Conservation (phyloP, 92 coral and sea anemone species). For the Bergia sp. region DNA sequence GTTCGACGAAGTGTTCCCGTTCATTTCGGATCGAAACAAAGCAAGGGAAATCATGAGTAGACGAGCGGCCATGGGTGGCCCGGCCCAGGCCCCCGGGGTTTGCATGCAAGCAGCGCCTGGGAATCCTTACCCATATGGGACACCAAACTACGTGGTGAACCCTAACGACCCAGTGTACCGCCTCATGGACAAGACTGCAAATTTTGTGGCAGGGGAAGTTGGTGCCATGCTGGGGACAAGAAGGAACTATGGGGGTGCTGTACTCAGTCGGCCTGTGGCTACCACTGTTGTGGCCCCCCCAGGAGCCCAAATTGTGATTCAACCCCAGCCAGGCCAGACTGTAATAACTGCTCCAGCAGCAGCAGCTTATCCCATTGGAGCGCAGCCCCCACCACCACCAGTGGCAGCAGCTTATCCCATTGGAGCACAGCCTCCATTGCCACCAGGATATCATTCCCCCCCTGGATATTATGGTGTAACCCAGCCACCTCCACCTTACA, state of each 20-base stretch:
- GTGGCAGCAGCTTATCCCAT: background rate
- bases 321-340: conserved; percentile 22
- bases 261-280: conserved; percentile 50
- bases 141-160: conserved; percentile 67
- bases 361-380: conserved; percentile 7
- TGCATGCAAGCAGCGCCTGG: conserved; percentile 53
- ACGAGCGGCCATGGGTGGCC: conserved; percentile 64
- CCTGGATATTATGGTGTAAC: conserved; percentile 29
- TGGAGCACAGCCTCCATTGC: conserved; percentile 15
- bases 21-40: conserved; percentile 66
- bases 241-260: conserved; percentile 59
- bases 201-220: conserved; percentile 70
- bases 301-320: conserved; percentile 34
- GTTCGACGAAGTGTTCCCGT: conserved; percentile 72
- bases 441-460: conserved; percentile 34
- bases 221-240: conserved; percentile 71
- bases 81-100: conserved; percentile 66
- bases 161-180: conserved; percentile 75
- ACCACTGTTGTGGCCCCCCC: conserved; percentile 22
- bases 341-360: conserved; percentile 10
- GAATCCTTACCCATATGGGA: conserved; percentile 86
- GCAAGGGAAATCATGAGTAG: conserved; percentile 73
- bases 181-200: conserved; percentile 67
- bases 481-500: conserved; percentile 40
- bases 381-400: conserved; percentile 17